Base-by-base conservation (phyloP, 2,797 vertebrate genomes). In the Hemitrygon akajei region DNA sequence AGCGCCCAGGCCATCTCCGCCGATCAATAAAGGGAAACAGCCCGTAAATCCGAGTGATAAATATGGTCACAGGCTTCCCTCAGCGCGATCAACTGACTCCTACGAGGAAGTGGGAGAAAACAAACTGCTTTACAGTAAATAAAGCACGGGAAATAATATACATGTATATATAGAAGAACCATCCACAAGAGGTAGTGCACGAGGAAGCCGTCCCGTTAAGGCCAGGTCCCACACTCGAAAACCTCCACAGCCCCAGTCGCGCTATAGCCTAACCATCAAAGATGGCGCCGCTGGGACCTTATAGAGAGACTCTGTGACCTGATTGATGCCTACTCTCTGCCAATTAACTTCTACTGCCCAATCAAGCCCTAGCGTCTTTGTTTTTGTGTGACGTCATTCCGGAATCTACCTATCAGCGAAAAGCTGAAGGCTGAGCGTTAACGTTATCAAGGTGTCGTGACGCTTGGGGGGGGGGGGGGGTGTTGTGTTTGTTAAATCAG, bases 1-100 rank as follows among this genome's bases (percentile, higher is more conserved):
- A 99, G 96, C 94, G 98, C 98, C 99, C 99, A 99, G 94, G 99
- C 98, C 99, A 99, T 99, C 93, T 60, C 86, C 60, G 20, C 86
- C 14, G 69, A 5, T 34, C 84, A 87, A 87, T 63, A 56, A 10
- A 27, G 81, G 81, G 2, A 2, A 56, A 16, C 30, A 87, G 16
- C 14, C 14, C 84, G 30, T 18, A n/a, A 47, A 9, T 20, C 69
- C 14, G 20, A 20, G 20, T 71, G 69, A 71, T 71, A 71, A 20
- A 22, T 71, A 20, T 71, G 69, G 20, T 71, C 69, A 2, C 18
- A 20, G 69, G 69, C 69, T 71, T 71, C 69, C 14, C 14, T 71
- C 69, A 71, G 69, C 14, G 69, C 47, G 47, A 47, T 47, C 47
- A 47, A 47, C 47, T 47, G 47, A 47, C 47, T 47, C 47, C 47